Percentiles rank a stretch among this genome's conserved stretches.
Evolutionary conservation across 2,888 invertebrate species (phyloP).

Genomic region (Leucophora obtusa): DNA sequence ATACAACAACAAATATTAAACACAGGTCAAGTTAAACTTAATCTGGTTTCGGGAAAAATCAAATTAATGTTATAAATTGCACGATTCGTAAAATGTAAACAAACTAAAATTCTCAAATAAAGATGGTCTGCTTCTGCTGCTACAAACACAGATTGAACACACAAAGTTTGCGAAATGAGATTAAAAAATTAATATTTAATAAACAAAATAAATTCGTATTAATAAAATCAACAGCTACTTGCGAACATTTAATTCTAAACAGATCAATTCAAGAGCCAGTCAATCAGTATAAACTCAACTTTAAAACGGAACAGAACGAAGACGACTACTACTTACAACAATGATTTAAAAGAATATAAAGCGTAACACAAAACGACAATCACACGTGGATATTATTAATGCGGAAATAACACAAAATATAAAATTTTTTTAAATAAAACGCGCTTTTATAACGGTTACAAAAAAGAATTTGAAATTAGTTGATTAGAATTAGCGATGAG

Average conservation of each 20-base stretch:
- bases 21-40: conserved; percentile 18
- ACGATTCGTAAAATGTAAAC: conserved; percentile 6
- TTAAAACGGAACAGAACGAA: conserved; percentile 36
- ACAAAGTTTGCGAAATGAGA: conserved; percentile 1
- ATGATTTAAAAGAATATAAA: not conserved
- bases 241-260: conserved; percentile 27
- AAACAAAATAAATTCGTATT: conserved; percentile 13
- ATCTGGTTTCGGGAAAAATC: conserved; percentile 1
- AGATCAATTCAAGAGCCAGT: not conserved
- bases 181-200: conserved; percentile 41
- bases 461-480: conserved; percentile 23
- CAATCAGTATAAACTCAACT: conserved; percentile 43
- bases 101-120: not conserved
- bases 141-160: not conserved
- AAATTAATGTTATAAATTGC: conserved; percentile 37
- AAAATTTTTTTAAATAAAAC: conserved; percentile 18
- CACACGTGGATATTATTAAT: conserved; percentile 18
- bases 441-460: conserved; percentile 19
- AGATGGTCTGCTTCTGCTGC: not conserved
- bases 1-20: not conserved
- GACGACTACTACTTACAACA: conserved; percentile 10
- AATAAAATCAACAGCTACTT: conserved; percentile 22
- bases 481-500: conserved; percentile 16
- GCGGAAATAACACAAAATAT: conserved; percentile 19
- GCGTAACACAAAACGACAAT: not conserved